Base-by-base conservation (phyloP, 2,797 vertebrate genomes). In the Esox lucius region DNA sequence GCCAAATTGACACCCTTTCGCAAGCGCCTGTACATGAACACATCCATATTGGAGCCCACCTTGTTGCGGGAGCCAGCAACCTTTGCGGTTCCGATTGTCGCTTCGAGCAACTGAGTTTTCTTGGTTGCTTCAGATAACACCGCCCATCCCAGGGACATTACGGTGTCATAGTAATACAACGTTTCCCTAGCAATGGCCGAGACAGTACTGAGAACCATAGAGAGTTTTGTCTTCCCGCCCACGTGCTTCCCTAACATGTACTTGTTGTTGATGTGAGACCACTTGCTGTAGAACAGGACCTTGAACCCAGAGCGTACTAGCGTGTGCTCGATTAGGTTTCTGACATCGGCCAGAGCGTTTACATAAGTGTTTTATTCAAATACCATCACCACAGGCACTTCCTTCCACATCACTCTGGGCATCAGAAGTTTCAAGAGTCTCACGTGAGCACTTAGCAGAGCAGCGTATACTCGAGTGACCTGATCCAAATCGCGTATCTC, bases 271-370 rank as follows among this genome's bases (percentile, higher is more conserved):
- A 19, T 19, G 7, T 12, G 68, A 6, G 68, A 69, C 39, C 42
- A 69, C 68, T 69, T 69, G 12, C n/a, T 46, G 24, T 69, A 69
- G 46, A 70, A 70, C n/a, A 39, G 39, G 8, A 69, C 16, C 12
- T 69, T 46, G 19, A 69, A 26, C 39, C 68, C 68, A 8, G 68
- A 69, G 5, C 68, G 19, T 3, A 15, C n/a, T 24, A 70, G 68
- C 0, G 24, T 15, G 7, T 51, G 12, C 24, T 70, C 16, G 2
- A 70, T 16, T 3, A 70, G 42, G 8, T 22, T 17, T 13, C 16
- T 69, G 1, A 69, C 68, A 24, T 69, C 68, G 3, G 1, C 39
- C n/a, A 49, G n/a, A 3, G 68, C n/a, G 11, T 69, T 69, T 1
- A 69, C 11, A 42, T 68, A 69, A 3, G 42, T 26, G 22, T 69